Percentiles rank a stretch among this genome's conserved stretches.
These are phyloP conservation scores for Phyllotreta cruciferae DNA, from an alignment of 2,888 invertebrate species.

Conservation along the genomic window DNA sequence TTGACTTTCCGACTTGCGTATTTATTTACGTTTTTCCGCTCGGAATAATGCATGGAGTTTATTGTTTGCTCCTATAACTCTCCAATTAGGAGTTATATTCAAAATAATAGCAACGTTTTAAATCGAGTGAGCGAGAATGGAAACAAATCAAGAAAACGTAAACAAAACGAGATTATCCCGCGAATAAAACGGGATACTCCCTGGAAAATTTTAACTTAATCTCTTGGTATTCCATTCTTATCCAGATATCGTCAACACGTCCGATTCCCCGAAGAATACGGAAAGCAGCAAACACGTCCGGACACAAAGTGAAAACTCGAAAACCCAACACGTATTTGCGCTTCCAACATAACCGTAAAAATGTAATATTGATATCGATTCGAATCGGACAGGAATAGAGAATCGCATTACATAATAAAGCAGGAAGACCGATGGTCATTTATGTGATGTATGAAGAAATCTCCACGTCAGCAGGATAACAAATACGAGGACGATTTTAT, in stretches of 20 bases:
- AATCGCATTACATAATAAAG: constrained; percentile 31
- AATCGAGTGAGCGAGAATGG: background rate
- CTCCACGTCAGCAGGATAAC: constrained; percentile 29
- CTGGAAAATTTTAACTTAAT: constrained; percentile 28
- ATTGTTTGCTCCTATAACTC: too few species aligned
- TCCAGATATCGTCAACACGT: constrained; percentile 29
- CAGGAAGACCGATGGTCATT: constrained; percentile 26
- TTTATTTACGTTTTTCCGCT: too few species aligned
- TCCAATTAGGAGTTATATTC: too few species aligned
- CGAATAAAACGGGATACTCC: constrained; percentile 12
- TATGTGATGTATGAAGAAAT: constrained; percentile 30
- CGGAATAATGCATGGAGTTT: too few species aligned
- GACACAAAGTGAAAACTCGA: constrained; percentile 25
- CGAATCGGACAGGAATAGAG: constrained; percentile 27
- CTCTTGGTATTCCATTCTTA: constrained; percentile 21
- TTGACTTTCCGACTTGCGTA: too few species aligned
- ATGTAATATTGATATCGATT: constrained; percentile 32
- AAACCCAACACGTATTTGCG: constrained; percentile 30
- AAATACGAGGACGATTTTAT: constrained; percentile 17
- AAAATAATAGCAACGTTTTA: background rate
- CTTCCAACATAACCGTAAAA: constrained; percentile 29
- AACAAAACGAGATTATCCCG: background rate
- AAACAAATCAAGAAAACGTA: constrained; percentile 2
- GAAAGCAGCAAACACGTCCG: constrained; percentile 27
- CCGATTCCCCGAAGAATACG: constrained; percentile 21